Evolutionary conservation across 1,140 invertebrate genomes (phyloP), one percentile per base, ranked within the genome.

Genomic region (Cardiocondyla obscurior): DNA sequence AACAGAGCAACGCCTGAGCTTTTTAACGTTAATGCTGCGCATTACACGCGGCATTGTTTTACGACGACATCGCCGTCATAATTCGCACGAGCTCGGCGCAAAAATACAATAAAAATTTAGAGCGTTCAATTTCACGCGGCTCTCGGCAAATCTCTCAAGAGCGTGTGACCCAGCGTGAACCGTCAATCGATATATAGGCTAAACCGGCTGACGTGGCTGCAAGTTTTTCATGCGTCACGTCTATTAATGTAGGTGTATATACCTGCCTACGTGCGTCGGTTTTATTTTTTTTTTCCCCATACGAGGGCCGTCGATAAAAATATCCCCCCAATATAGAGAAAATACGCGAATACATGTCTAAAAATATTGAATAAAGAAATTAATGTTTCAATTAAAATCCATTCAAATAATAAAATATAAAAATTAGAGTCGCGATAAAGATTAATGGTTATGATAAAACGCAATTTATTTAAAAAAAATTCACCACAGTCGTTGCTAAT

Each of bases 171-270:
- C 81, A 22, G 53, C 62, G 44, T 85, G 72, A 85, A 74, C 62
- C 67, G 53, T 25, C 36, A 74, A 82, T 86, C 84, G 60, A 86
- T 86, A 82, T 82, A 86, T 85, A 55, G 77, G 81, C 79, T 85
- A 73, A 58, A 69, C 36, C 42, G 79, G 60, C 69, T 87, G 85
- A 87, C 85, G 84, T 86, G 84, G 70, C 36, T 77, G 49, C 51
- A 83, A 87, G 79, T 87, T 83, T 83, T 57, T 86, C 64, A 36
- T 86, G 81, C 85, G 84, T 87, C 85, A 87, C 46, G 62, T 79
- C 62, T 79, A 67, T 77, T 77, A 77, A 67, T 77, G 74, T 12
- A 14, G 7, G 10, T 60, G 19, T 51, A 25, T 65, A 67, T 76
- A 64, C 46, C 44, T 77, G 22, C 46, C 30, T 77, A 22, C 46